Conservation (phyloP, 1,140 invertebrate species). For the Scaptodrosophila lebanonensis region DNA sequence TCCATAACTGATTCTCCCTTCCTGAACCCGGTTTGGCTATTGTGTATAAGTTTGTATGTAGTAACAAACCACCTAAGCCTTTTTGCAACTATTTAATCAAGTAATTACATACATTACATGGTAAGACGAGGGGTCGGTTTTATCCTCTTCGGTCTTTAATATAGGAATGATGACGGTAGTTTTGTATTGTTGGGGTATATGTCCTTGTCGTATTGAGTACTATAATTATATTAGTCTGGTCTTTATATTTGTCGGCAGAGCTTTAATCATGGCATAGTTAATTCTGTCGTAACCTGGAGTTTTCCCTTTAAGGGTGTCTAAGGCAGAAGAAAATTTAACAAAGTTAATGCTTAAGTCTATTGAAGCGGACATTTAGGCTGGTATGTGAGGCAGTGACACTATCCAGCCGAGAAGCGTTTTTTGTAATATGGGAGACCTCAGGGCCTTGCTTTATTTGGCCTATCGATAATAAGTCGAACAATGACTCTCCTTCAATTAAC, state of each 20-base stretch:
- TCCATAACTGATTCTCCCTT: conserved; percentile 2
- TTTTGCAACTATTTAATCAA: conserved; percentile 15
- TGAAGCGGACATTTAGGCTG: too few species aligned
- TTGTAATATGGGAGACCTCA: too few species aligned
- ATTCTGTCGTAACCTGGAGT: conserved; percentile 15
- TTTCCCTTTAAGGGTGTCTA: background rate
- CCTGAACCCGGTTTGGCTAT: conserved; percentile 1
- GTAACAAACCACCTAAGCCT: conserved; percentile 11
- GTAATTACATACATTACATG: conserved; percentile 3
- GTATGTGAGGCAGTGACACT: too few species aligned
- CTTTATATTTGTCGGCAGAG: background rate
- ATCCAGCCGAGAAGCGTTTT: too few species aligned
- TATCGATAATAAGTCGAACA: too few species aligned
- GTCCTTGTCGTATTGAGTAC: conserved; percentile 2
- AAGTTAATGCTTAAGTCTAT: background rate
- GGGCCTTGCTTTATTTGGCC: too few species aligned
- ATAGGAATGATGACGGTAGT: conserved; percentile 2
- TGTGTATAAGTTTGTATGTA: background rate
- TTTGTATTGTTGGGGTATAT: conserved; percentile 12
- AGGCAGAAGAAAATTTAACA: background rate
- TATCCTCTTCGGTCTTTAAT: conserved; percentile 8
- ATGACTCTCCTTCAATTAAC: too few species aligned
- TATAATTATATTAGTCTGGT: conserved; percentile 4
- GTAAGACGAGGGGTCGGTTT: background rate
- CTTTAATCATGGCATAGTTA: conserved; percentile 4